Evolutionary conservation across 2,888 invertebrate genomes (phyloP).

Genomic region (Lepidocyrtinus sp.): DNA sequence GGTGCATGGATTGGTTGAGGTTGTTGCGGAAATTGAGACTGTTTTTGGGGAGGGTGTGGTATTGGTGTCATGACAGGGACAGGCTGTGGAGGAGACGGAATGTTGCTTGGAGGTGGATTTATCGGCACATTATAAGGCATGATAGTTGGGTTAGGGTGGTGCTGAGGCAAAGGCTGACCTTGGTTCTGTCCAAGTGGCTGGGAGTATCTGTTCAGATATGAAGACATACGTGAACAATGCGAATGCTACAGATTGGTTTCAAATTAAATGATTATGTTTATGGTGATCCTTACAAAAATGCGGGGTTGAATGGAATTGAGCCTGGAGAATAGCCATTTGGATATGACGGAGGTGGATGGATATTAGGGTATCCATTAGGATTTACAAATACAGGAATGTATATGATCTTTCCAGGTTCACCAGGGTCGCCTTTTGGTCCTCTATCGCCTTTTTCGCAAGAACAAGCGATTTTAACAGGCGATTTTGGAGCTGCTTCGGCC

Average conservation of each 20-base stretch:
- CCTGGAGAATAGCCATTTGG: no score
- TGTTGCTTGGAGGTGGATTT: background rate
- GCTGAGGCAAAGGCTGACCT: conserved; percentile 17
- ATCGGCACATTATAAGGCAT: conserved; percentile 39
- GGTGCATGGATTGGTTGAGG: conserved; percentile 18
- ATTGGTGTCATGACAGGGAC: conserved; percentile 8
- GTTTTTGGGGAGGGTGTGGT: background rate
- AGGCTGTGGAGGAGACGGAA: background rate
- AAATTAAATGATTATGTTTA: no score
- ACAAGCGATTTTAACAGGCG: no score
- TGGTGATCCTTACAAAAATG: no score
- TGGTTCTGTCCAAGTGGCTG: background rate
- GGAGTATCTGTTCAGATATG: no score
- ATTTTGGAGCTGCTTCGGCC: no score
- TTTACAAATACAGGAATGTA: conserved; percentile 54
- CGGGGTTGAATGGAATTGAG: no score
- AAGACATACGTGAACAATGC: no score
- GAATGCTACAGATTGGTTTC: no score
- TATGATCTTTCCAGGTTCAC: conserved; percentile 54
- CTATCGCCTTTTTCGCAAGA: conserved; percentile 50
- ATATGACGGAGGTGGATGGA: background rate
- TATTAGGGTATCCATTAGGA: background rate
- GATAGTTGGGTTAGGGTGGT: conserved; percentile 41
- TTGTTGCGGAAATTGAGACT: background rate
- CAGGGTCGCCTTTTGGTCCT: conserved; percentile 52